Evolutionary conservation across 2,797 vertebrate species (phyloP).

Genomic region (Sebastes oblongus): DNA sequence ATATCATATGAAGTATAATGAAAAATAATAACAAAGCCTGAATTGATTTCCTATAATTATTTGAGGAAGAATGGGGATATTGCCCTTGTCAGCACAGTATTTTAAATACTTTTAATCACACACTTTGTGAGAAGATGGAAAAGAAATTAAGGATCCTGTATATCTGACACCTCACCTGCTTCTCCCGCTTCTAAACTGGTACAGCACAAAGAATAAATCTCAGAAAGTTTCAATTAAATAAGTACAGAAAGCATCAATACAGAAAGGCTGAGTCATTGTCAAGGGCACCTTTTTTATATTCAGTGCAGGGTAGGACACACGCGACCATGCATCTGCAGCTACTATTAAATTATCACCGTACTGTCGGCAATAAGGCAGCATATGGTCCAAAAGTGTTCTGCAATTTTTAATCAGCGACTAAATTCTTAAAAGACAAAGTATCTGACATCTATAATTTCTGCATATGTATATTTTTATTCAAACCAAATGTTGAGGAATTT

Average conservation of each 20-base stretch:
- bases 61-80: neutral
- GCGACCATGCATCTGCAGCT: conserved; percentile 59
- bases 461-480: conserved; percentile 47
- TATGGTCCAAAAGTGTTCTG: conserved; percentile 58
- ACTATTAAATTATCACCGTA: conserved; percentile 44
- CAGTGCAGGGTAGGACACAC: conserved; percentile 40
- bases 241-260: conserved; percentile 53
- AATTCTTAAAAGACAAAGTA: conserved; percentile 45
- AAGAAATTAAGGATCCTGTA: neutral
- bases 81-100: neutral
- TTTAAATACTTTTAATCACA: conserved; percentile 15
- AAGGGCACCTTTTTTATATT: conserved; percentile 66
- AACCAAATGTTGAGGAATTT: conserved; percentile 34
- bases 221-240: conserved; percentile 43
- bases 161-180: conserved; percentile 10
- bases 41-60: neutral
- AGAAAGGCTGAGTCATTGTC: conserved; percentile 66
- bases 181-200: neutral
- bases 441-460: conserved; percentile 43
- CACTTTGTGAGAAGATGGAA: neutral
- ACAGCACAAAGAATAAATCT: conserved; percentile 14
- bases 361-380: conserved; percentile 43
- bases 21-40: neutral
- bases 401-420: conserved; percentile 51
- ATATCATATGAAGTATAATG: neutral